phyloP scores from a whole-genome alignment of 2,888 invertebrate genomes.

The Schrankia costaestrigalis region DNA sequence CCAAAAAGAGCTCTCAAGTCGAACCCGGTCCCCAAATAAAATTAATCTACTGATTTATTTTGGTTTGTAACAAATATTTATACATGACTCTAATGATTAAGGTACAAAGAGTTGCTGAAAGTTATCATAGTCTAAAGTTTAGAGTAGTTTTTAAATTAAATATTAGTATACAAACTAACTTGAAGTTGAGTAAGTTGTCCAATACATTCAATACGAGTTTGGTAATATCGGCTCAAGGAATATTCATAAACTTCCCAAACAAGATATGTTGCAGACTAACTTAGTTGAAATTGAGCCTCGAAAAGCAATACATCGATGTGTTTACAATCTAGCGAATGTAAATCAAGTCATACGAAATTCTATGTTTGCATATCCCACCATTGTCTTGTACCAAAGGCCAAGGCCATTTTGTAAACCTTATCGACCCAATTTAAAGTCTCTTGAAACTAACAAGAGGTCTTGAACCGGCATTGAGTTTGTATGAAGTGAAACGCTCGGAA shows the following conservation, averaged over 20 bases:
- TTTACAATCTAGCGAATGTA: constrained; percentile 16
- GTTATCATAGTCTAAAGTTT: no score
- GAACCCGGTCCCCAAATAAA: no score
- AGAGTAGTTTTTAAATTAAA: no score
- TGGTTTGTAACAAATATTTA: no score
- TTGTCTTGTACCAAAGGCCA: constrained; percentile 25
- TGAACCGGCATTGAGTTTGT: constrained; percentile 16
- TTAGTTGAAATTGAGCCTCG: neutral
- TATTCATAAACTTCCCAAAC: constrained; percentile 1
- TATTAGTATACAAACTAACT: no score
- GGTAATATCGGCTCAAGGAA: no score
- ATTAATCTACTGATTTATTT: no score
- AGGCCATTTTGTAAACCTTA: constrained; percentile 18
- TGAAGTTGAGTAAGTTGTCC: no score
- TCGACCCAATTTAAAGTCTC: constrained; percentile 40
- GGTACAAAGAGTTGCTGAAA: no score
- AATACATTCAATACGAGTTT: no score
- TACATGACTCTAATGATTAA: no score
- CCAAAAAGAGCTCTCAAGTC: no score
- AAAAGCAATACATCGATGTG: constrained; percentile 13
- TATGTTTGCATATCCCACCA: constrained; percentile 17
- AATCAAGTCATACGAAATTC: constrained; percentile 10
- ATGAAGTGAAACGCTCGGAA: constrained; percentile 13
- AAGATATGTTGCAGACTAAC: neutral
- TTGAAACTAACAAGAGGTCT: constrained; percentile 23